Base-by-base conservation (phyloP, 2,113 vertebrate genomes). In the Elephantulus edwardii region DNA sequence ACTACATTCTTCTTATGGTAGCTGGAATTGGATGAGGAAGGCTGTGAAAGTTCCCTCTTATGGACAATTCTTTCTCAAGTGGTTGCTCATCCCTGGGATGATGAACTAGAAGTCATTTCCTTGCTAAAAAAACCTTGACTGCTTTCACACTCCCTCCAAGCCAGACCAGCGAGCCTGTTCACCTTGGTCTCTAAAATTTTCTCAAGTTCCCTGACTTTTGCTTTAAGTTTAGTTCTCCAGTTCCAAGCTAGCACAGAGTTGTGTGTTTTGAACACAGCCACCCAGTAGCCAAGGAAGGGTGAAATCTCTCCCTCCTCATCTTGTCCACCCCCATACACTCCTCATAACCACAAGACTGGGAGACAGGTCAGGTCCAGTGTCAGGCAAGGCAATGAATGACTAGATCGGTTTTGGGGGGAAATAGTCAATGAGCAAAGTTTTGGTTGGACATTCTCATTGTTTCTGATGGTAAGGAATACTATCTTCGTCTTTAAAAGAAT, bases 401-500 rank as follows among this genome's bases (percentile, higher is more conserved):
- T 9, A 13, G 0, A n/a, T 56, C 58, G 81, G 44, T 38, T 35
- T 58, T 19, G 19, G 83, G 26, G 62, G 58, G 91, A 88, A 72
- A 72, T 0, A 50, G 24, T 16, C 38, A 74, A 17, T 44, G 46
- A 70, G n/a, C 13, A 52, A 52, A 70, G 75, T 60, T 52, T 42
- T 66, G n/a, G 11, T 64, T 35, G 6, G 35, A 56, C 68, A 38
- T 3, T 44, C n/a, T 10, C 68, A 50, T 38, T 79, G 66, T 44
- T 40, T 52, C 30, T 66, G 8, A 66, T 4, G 42, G 68, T 20
- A 81, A 91, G 46, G 19, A 72, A 80, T 30, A 50, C 81, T 81
- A 62, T 89, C 74, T 87, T n/a, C n/a, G n/a, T n/a, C 83, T 52
- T 56, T 28, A 68, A 77, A 84, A n/a, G 24, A 9, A 54, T 78